Percentiles rank a stretch among this genome's conserved stretches.
These are phyloP conservation scores for Dyspetes luteomarginatus DNA, from an alignment of 2,888 invertebrate species.

Conservation along the genomic window DNA sequence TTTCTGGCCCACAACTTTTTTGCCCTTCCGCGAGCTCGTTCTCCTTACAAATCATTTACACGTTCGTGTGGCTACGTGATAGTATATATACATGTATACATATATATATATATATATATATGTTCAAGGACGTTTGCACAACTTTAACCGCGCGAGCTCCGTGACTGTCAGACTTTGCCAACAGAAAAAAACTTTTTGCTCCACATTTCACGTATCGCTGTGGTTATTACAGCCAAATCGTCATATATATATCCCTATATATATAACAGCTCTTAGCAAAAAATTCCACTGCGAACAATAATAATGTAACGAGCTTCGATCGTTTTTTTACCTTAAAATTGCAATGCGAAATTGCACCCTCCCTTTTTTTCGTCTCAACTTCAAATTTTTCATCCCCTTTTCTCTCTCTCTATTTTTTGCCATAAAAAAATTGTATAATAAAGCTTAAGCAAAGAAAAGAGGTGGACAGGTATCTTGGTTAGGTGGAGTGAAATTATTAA, in stretches of 20 bases:
- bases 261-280: not conserved
- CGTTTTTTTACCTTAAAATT: conserved; percentile 23
- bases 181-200: conserved; percentile 45
- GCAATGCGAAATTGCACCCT: not conserved
- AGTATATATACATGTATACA: no score
- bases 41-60: conserved; percentile 39
- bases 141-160: conserved; percentile 34
- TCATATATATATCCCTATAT: not conserved
- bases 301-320: conserved; percentile 48
- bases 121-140: conserved; percentile 63
- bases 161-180: conserved; percentile 47
- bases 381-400: not conserved
- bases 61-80: conserved; percentile 52
- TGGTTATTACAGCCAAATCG: not conserved
- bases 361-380: conserved; percentile 7
- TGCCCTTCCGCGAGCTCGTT: conserved; percentile 59
- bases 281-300: not conserved
- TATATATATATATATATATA: no score
- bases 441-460: not conserved
- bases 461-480: conserved; percentile 31
- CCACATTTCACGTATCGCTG: conserved; percentile 38
- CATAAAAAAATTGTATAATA: not conserved
- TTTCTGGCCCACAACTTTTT: conserved; percentile 48
- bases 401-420: not conserved
- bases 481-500: conserved; percentile 27